Percentiles rank a stretch among this genome's conserved stretches.
Conservation (phyloP, 2,888 invertebrate genomes). For the Lycia hirtaria region DNA sequence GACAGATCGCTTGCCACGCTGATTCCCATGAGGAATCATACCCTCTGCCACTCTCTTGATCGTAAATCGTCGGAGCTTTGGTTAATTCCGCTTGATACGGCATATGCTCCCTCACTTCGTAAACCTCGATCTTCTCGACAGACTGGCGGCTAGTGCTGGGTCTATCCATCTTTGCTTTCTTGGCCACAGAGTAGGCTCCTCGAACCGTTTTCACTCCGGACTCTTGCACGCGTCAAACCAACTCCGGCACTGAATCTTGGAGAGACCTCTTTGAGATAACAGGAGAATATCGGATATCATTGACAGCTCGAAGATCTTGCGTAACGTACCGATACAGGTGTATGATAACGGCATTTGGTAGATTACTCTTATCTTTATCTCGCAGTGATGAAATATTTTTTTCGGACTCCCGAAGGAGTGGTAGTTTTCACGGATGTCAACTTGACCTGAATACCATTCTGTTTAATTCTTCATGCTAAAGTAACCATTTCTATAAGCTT, state of each 20-base stretch:
- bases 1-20: constrained; percentile 76
- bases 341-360: constrained; percentile 46
- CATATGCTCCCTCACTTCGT: constrained; percentile 77
- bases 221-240: constrained; percentile 28
- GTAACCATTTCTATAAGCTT: too few relatives aligned
- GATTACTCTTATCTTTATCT: constrained; percentile 71
- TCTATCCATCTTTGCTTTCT: constrained; percentile 67
- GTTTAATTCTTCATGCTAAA: constrained; percentile 4
- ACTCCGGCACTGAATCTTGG: constrained; percentile 49
- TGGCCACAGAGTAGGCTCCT: constrained; percentile 51
- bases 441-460: constrained; percentile 30
- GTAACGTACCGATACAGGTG: constrained; percentile 64
- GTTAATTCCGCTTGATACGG: constrained; percentile 79
- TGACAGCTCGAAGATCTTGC: constrained; percentile 77
- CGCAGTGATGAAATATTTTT: constrained; percentile 64
- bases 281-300: constrained; percentile 65
- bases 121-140: constrained; percentile 74
- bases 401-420: constrained; percentile 51
- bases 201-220: constrained; percentile 52
- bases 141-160: constrained; percentile 77
- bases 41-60: constrained; percentile 70
- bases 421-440: constrained; percentile 7
- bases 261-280: constrained; percentile 63
- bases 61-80: constrained; percentile 69
- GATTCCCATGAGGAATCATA: constrained; percentile 70